Evolutionary conservation across 2,797 vertebrate species (phyloP), one percentile per base, ranked within the genome.

Genomic region (Simalia tracyae): DNA sequence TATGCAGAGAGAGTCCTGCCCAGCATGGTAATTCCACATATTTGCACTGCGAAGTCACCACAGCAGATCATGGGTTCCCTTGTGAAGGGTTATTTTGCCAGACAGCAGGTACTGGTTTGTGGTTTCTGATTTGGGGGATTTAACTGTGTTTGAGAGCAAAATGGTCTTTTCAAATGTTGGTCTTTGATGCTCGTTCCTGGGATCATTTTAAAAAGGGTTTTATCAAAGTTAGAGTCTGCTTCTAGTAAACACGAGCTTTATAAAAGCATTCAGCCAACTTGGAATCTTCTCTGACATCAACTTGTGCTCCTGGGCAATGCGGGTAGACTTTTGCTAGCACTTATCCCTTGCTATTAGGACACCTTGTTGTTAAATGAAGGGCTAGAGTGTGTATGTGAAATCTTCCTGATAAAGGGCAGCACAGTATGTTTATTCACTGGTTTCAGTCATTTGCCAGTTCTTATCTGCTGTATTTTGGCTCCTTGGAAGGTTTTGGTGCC

Each of bases 1-100:
- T 99, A 99, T 6, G 98, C 99, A 0, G 99, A 99, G 95, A 98
- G 98, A 17, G 98, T 99, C 6, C 98, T 99, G 90, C 99, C 99
- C 84, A 98, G 98, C 87, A 97, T 99, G 57, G 98, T 99, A 59
- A 99, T 98, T 0, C 98, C 99, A 90, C 98, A 99, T 95, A 99
- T 99, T 96, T 99, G 99, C 97, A 98, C 98, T 50, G 98, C 99
- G 93, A 98, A 98, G 94, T 99, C 99, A 57, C 98, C 99, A 1
- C 99, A 99, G 96, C 99, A 99, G 97, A 98, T 99, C 95, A 99
- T 99, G 99, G 99, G 99, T 89, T 98, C 98, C 17, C 97, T 99
- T 94, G 98, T 99, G 94, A 99, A 99, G 97, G 98, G 98, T 95
- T 99, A 98, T 96, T 99, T 99, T 95, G 98, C 98, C 57, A 98